A percentile compares a stretch with the other conserved stretches of the same genome.
Conservation (phyloP, 2,113 vertebrate genomes). For the Syngnathus typhle region DNA sequence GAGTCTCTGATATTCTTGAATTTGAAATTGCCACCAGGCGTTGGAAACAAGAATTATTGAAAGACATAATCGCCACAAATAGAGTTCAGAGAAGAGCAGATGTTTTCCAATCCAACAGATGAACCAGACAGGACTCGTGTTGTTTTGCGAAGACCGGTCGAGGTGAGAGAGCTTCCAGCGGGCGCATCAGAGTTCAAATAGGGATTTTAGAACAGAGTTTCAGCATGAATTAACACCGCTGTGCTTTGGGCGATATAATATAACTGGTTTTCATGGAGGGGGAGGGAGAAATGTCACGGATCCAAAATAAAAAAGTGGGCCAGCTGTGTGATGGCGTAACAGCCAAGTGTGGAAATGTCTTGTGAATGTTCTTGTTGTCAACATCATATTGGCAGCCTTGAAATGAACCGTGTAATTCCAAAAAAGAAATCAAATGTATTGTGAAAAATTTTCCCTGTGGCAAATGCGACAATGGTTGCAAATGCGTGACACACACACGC, state of each 20-base stretch:
- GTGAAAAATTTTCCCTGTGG: neutral
- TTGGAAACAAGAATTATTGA: neutral
- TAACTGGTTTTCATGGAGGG: conserved; percentile 47
- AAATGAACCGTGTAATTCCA: conserved; percentile 39
- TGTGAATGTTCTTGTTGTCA: conserved; percentile 37
- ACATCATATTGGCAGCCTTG: conserved; percentile 29
- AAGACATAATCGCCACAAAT: neutral
- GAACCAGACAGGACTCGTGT: conserved; percentile 34
- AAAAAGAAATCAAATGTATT: conserved; percentile 28
- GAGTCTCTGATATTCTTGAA: neutral
- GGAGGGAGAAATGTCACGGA: conserved; percentile 55
- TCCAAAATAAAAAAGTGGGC: conserved; percentile 32
- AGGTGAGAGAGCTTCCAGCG: conserved; percentile 36
- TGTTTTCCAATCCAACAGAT: conserved; percentile 1
- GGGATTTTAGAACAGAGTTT: conserved; percentile 44
- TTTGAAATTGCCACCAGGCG: too few species aligned
- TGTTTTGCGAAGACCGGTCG: conserved; percentile 24
- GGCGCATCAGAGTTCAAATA: conserved; percentile 38
- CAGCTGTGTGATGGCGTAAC: conserved; percentile 40
- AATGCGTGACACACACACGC: neutral
- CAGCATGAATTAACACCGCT: conserved; percentile 50
- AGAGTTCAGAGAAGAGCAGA: neutral
- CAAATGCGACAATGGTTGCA: neutral
- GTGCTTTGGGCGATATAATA: conserved; percentile 49
- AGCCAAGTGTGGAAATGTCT: conserved; percentile 41